phyloP scores from a whole-genome alignment of 2,888 invertebrate species.

The Malthinus flaveolus region DNA sequence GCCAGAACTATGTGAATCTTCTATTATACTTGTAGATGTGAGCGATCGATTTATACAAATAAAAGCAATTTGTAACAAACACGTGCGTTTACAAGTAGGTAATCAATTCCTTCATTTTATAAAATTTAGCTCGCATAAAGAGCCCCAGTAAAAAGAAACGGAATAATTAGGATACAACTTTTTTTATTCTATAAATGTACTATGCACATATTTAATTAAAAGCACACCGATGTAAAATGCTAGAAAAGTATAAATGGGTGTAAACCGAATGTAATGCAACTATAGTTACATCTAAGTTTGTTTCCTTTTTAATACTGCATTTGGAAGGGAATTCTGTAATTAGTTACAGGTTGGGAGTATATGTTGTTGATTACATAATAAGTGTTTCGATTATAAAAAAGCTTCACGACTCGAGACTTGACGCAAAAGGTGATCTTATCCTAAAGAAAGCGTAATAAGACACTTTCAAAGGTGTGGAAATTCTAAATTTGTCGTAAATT shows the following conservation, averaged over 20 bases:
- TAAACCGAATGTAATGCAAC: neutral
- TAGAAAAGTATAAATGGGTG: constrained; percentile 31
- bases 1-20: too few relatives aligned
- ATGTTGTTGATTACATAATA: too few relatives aligned
- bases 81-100: constrained; percentile 1
- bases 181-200: neutral
- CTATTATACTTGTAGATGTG: neutral
- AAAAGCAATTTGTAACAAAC: neutral
- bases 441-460: too few relatives aligned
- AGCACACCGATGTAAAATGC: constrained; percentile 27
- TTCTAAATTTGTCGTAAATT: too few relatives aligned
- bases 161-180: neutral
- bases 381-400: too few relatives aligned
- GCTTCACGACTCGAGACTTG: too few relatives aligned
- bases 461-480: too few relatives aligned
- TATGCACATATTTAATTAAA: constrained; percentile 9
- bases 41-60: constrained; percentile 15
- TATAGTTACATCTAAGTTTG: neutral
- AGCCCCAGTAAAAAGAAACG: constrained; percentile 1
- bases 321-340: neutral
- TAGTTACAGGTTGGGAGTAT: too few relatives aligned
- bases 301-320: constrained; percentile 1
- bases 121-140: neutral
- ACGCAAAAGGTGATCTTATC: too few relatives aligned
- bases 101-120: constrained; percentile 5